These are phyloP conservation scores for Cheiracanthium punctorium DNA, from an alignment of 2,888 invertebrate species.

Conservation along the genomic window DNA sequence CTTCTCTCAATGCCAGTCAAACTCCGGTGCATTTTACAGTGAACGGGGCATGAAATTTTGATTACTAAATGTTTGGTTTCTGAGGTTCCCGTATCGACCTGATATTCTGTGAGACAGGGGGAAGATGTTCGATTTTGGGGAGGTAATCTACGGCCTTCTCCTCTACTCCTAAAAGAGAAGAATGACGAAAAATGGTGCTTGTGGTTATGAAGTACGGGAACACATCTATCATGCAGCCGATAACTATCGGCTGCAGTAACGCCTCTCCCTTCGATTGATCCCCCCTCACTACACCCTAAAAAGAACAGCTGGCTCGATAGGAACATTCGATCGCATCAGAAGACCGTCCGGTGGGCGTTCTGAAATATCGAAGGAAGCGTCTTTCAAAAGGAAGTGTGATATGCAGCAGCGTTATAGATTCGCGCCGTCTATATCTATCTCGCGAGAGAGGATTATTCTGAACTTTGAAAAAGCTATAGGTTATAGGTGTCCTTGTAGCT, in stretches of 20 bases:
- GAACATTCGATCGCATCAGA: conserved; percentile 3
- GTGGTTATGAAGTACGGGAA: not conserved
- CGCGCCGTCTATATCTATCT: too few relatives aligned
- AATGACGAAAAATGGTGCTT: not conserved
- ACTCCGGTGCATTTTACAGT: too few relatives aligned
- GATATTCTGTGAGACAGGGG: not conserved
- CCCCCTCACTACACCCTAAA: not conserved
- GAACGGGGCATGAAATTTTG: not conserved
- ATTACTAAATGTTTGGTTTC: not conserved
- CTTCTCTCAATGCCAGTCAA: too few relatives aligned
- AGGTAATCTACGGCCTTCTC: not conserved
- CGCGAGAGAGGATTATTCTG: too few relatives aligned
- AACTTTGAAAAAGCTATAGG: too few relatives aligned
- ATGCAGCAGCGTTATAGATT: too few relatives aligned
- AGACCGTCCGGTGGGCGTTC: not conserved
- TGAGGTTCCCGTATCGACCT: not conserved
- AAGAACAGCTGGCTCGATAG: conserved; percentile 10
- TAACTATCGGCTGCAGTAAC: not conserved
- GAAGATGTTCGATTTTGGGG: not conserved
- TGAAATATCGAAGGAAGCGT: too few relatives aligned
- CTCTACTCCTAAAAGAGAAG: not conserved
- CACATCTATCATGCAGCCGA: conserved; percentile 7
- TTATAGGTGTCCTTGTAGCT: too few relatives aligned
- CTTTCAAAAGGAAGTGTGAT: too few relatives aligned
- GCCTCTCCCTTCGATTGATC: conserved; percentile 6